Conservation (phyloP, 2,797 vertebrate genomes). For the Lophotriccus pileatus region DNA sequence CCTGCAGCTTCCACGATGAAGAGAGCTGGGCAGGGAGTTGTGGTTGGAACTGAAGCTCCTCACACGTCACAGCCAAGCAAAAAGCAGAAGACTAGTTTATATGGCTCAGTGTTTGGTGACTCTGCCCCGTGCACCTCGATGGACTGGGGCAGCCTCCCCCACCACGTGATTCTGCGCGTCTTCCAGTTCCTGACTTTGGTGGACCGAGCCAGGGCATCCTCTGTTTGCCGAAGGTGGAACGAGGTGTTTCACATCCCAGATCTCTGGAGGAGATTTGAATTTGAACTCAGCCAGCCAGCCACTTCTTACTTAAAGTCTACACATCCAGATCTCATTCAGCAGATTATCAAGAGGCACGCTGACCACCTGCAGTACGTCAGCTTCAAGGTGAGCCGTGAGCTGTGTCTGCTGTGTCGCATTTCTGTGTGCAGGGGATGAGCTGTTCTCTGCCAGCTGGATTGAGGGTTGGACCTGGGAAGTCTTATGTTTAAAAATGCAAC, state of each 20-base stretch:
- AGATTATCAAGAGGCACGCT: slow-evolving; percentile 90
- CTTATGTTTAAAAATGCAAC: not conserved
- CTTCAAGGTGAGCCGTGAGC: slow-evolving; percentile 81
- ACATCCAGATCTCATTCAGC: slow-evolving; percentile 90
- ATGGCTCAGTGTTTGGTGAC: not conserved
- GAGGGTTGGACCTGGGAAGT: not conserved
- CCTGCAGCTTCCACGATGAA: slow-evolving; percentile 79
- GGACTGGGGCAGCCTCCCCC: slow-evolving; percentile 86
- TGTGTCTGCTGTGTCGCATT: not conserved
- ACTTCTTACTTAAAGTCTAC: slow-evolving; percentile 89
- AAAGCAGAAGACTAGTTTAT: slow-evolving; percentile 68
- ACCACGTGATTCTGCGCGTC: slow-evolving; percentile 81
- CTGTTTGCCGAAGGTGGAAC: slow-evolving; percentile 86
- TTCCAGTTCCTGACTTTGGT: slow-evolving; percentile 87
- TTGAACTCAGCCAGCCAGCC: slow-evolving; percentile 88
- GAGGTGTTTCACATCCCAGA: slow-evolving; percentile 89
- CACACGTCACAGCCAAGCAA: slow-evolving; percentile 69
- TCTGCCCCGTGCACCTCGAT: not conserved
- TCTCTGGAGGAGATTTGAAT: slow-evolving; percentile 90
- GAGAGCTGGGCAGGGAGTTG: slow-evolving; percentile 72
- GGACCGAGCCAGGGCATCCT: slow-evolving; percentile 84
- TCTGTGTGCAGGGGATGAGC: not conserved
- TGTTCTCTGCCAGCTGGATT: not conserved
- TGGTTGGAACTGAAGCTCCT: slow-evolving; percentile 68
- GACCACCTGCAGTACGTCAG: slow-evolving; percentile 89